Evolutionary conservation across 2,888 invertebrate genomes (phyloP).

Genomic region (Lissonota sp.): DNA sequence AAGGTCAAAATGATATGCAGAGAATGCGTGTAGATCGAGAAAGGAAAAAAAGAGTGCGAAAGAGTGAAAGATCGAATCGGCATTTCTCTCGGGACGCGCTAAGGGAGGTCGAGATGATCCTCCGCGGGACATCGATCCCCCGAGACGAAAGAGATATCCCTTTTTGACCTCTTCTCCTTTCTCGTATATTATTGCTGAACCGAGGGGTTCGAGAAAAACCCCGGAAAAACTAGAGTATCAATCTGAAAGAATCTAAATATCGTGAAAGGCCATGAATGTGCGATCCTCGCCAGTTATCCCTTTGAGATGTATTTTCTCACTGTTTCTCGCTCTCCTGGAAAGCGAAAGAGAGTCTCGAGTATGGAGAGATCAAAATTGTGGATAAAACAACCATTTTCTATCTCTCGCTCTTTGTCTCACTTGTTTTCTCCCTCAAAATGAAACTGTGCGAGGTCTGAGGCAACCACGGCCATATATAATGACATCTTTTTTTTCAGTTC

Average conservation of each 20-base stretch:
- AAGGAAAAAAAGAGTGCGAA: slow-evolving; percentile 17
- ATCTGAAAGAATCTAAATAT: slow-evolving; percentile 58
- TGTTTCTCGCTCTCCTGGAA: slow-evolving; percentile 30
- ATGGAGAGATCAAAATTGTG: slow-evolving; percentile 56
- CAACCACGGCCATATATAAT: slow-evolving; percentile 47
- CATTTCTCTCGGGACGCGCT: slow-evolving; percentile 47
- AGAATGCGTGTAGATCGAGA: slow-evolving; percentile 4
- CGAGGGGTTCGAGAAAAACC: background rate
- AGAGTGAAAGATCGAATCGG: slow-evolving; percentile 51
- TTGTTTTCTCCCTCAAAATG: slow-evolving; percentile 8
- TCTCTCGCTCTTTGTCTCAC: too few species aligned
- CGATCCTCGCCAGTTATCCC: slow-evolving; percentile 40
- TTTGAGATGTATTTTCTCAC: slow-evolving; percentile 31
- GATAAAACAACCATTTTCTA: slow-evolving; percentile 40
- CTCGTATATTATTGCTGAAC: background rate
- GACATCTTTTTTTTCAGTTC: slow-evolving; percentile 41
- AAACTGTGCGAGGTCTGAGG: slow-evolving; percentile 2
- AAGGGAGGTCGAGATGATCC: slow-evolving; percentile 65
- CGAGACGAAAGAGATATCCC: slow-evolving; percentile 17
- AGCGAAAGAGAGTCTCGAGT: slow-evolving; percentile 31
- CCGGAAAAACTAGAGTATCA: slow-evolving; percentile 64
- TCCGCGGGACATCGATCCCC: slow-evolving; percentile 66
- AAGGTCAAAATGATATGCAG: slow-evolving; percentile 30
- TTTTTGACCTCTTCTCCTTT: slow-evolving; percentile 15
- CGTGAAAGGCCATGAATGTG: slow-evolving; percentile 40